Evolutionary conservation across 1,140 invertebrate species (phyloP), one percentile per base, ranked within the genome.

Genomic region (Cardiocondyla obscurior): DNA sequence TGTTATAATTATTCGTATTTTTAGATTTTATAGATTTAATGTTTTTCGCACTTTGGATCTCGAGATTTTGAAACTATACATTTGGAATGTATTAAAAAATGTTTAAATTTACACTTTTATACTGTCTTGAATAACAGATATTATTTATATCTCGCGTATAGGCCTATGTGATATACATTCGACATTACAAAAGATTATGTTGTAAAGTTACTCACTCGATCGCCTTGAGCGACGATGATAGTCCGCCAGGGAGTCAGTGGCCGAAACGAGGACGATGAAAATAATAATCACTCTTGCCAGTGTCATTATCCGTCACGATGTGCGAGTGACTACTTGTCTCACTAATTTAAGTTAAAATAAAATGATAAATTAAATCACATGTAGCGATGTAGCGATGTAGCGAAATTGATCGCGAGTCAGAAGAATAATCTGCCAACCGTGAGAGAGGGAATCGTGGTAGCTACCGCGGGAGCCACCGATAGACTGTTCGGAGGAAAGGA

Each of bases 141-240:
- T 22, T 19, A 22, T 53, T 53, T 19, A 49, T 19, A 49, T 49
- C 44, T 46, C 16, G 44, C n/a, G n/a, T n/a, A n/a, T 46, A 46
- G n/a, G 7, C 46, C 1, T n/a, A 49, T n/a, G 46, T 49, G 22
- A 53, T 25, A 53, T 5, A 25, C 6, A 28, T 16, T n/a, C n/a
- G n/a, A n/a, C n/a, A 6, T 57, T 5, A 39, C 39, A 39, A 62
- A 62, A 62, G n/a, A 39, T 62, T 60, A 39, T 36, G 19, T 39
- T 62, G 22, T 62, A 62, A 42, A 42, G 25, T 62, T 12, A 85
- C 85, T 90, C 81, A 91, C 90, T 79, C n/a, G 88, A 85, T 57
- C 83, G 58, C 51, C 83, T 90, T 33, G 76, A 46, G 39, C 83
- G 89, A 39, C 85, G 81, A 69, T 69, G 30, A 65, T 16, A 55